phyloP scores from a whole-genome alignment of 1,140 invertebrate genomes.

The Pectinophora gossypiella region DNA sequence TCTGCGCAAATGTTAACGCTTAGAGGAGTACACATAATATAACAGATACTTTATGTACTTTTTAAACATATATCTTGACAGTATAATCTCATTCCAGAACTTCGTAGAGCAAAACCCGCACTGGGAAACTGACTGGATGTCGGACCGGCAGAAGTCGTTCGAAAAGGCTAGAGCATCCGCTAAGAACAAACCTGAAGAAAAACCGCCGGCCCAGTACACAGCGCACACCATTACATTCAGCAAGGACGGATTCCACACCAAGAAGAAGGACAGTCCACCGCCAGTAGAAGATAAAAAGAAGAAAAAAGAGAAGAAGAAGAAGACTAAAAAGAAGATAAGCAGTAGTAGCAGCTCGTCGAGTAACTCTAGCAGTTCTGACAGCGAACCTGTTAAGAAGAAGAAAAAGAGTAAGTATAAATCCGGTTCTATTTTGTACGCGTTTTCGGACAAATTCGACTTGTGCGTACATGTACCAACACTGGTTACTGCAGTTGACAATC shows the following conservation, averaged over 20 bases:
- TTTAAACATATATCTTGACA: too few relatives aligned
- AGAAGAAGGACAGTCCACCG: conserved; percentile 49
- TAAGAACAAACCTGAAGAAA: conserved; percentile 12
- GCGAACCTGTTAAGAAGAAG: conserved; percentile 60
- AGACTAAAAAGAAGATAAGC: conserved; percentile 73
- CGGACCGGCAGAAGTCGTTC: conserved; percentile 84
- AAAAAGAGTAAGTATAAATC: conserved; percentile 62
- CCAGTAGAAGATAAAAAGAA: conserved; percentile 57
- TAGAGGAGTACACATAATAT: too few relatives aligned
- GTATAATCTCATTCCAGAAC: conserved; percentile 75
- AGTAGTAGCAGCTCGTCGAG: conserved; percentile 70
- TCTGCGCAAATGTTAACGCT: too few relatives aligned
- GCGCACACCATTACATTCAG: conserved; percentile 67
- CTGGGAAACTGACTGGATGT: conserved; percentile 90
- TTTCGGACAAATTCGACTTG: too few relatives aligned
- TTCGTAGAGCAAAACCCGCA: conserved; percentile 88
- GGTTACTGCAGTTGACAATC: too few relatives aligned
- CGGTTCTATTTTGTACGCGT: too few relatives aligned
- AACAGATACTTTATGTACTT: too few relatives aligned
- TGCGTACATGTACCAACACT: too few relatives aligned
- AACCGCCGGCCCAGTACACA: conserved; percentile 39
- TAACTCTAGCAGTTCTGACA: conserved; percentile 71
- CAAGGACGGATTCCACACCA: conserved; percentile 67
- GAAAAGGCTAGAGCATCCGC: conserved; percentile 54
- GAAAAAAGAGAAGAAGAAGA: conserved; percentile 79